A percentile compares a stretch with the other conserved stretches of the same genome.
phyloP scores from a whole-genome alignment of 1,140 invertebrate species.

The Anthonomus grandis region DNA sequence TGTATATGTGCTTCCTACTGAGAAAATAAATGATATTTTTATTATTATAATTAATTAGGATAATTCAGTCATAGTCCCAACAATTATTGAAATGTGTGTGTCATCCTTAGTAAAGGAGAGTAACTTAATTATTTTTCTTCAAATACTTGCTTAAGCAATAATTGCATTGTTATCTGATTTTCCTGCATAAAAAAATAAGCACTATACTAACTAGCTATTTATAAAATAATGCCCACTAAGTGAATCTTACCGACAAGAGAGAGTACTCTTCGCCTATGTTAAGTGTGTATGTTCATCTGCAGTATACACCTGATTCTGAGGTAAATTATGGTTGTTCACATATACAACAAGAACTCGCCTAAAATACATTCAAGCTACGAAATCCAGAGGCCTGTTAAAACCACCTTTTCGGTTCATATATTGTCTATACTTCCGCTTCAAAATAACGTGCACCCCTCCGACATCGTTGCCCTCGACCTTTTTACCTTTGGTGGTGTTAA shows the following conservation, averaged over 20 bases:
- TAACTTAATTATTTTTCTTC: neutral
- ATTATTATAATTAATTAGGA: no score
- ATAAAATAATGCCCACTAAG: no score
- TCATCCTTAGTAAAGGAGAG: neutral
- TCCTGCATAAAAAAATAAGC: neutral
- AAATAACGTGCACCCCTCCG: constrained; percentile 89
- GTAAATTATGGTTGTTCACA: constrained; percentile 35
- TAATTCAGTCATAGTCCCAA: no score
- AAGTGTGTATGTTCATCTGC: constrained; percentile 14
- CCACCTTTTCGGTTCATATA: constrained; percentile 99
- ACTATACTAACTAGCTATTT: no score
- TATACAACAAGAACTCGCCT: constrained; percentile 13
- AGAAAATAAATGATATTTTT: no score
- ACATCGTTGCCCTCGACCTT: constrained; percentile 92
- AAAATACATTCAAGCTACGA: constrained; percentile 66
- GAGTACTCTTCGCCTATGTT: neutral
- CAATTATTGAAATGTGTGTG: no score
- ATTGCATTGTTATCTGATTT: neutral
- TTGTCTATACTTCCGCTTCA: constrained; percentile 96
- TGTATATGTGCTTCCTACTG: no score
- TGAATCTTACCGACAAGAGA: no score
- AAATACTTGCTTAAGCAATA: neutral
- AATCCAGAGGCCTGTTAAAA: constrained; percentile 96
- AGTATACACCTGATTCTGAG: constrained; percentile 28
- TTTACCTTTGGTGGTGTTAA: constrained; percentile 93